These are phyloP conservation scores for Hypomecis punctinalis DNA, from an alignment of 2,888 invertebrate genomes.

Conservation along the genomic window DNA sequence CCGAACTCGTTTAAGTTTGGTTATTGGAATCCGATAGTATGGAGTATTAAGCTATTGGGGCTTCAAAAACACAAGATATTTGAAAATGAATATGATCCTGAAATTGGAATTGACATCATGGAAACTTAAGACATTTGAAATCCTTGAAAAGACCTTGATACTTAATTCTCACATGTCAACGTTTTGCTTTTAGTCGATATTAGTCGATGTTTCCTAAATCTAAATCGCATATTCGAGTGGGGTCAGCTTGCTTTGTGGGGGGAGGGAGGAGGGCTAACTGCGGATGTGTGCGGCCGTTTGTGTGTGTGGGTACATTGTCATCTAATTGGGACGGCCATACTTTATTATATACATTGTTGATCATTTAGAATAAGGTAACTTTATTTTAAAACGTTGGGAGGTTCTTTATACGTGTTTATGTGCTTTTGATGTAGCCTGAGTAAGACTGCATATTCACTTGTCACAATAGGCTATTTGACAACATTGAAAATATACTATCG, in stretches of 20 bases:
- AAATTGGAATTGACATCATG: too few species aligned
- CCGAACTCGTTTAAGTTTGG: too few species aligned
- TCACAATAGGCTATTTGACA: too few species aligned
- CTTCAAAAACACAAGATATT: too few species aligned
- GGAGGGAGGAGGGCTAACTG: slow-evolving; percentile 5
- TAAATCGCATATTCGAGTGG: not conserved
- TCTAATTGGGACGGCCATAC: slow-evolving; percentile 3
- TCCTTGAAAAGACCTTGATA: too few species aligned
- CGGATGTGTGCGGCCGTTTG: slow-evolving; percentile 6
- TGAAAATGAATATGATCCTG: too few species aligned
- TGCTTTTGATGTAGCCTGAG: not conserved
- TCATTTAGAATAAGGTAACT: slow-evolving; percentile 6
- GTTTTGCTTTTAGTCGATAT: not conserved
- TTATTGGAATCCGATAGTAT: too few species aligned
- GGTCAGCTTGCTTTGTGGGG: slow-evolving; percentile 9
- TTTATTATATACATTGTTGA: not conserved
- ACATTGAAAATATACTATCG: too few species aligned
- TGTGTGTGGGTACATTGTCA: slow-evolving; percentile 5
- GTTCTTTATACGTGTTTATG: slow-evolving; percentile 2
- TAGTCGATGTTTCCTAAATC: not conserved
- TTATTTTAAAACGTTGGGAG: not conserved
- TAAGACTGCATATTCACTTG: not conserved
- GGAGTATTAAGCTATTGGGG: too few species aligned
- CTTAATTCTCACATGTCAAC: not conserved
- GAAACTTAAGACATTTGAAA: too few species aligned